Conservation (phyloP, 1,140 invertebrate species). For the Drosophila lini region DNA sequence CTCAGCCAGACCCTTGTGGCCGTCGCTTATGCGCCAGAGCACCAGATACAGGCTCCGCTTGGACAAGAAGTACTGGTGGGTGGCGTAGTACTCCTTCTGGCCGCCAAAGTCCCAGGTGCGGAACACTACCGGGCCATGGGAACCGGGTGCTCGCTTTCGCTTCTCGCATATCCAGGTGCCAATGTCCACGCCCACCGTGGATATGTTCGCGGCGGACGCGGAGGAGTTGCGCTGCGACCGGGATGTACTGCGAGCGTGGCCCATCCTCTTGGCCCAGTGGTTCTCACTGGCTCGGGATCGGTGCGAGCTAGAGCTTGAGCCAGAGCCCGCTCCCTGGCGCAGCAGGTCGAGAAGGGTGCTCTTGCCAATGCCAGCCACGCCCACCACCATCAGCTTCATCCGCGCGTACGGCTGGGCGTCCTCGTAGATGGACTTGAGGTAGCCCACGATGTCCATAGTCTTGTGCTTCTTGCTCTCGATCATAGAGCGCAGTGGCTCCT, state of each 20-base stretch:
- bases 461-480: slow-evolving; percentile 96
- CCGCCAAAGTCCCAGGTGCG: slow-evolving; percentile 99
- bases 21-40: slow-evolving; percentile 97
- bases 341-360: slow-evolving; percentile 96
- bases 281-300: slow-evolving; percentile 75
- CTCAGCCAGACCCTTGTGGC: slow-evolving; percentile 94
- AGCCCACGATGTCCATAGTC: slow-evolving; percentile 98
- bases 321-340: slow-evolving; percentile 87
- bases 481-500: slow-evolving; percentile 96
- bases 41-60: slow-evolving; percentile 98
- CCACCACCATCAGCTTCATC: slow-evolving; percentile 99
- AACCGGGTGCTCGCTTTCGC: slow-evolving; percentile 86
- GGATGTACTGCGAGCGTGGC: slow-evolving; percentile 87
- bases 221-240: slow-evolving; percentile 53
- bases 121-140: slow-evolving; percentile 96
- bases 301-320: slow-evolving; percentile 56
- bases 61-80: slow-evolving; percentile 99
- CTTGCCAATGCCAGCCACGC: slow-evolving; percentile 96
- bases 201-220: slow-evolving; percentile 88
- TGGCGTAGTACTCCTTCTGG: slow-evolving; percentile 98
- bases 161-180: slow-evolving; percentile 97
- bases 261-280: slow-evolving; percentile 98
- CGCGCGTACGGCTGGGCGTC: slow-evolving; percentile 97
- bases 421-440: slow-evolving; percentile 95
- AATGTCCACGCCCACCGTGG: slow-evolving; percentile 98